Conservation (phyloP, 2,113 vertebrate genomes). For the Equus quagga region DNA sequence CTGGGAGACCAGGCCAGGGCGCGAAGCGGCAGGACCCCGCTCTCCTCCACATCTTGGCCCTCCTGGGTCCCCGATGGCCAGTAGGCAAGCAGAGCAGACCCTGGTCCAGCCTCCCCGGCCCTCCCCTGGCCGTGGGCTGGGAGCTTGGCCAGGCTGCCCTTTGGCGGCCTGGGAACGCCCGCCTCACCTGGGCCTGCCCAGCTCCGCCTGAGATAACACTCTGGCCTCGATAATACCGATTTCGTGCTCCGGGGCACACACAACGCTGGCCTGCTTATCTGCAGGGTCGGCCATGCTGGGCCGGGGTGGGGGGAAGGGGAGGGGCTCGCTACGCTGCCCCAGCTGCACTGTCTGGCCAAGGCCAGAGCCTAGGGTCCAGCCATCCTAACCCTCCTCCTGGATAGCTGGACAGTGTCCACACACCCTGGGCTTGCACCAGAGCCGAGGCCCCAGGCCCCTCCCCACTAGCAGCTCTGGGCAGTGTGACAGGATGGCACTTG, state of each 20-base stretch:
- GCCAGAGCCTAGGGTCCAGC: background rate
- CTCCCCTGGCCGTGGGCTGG: fast-evolving
- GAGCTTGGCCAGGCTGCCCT: background rate
- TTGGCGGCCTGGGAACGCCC: background rate
- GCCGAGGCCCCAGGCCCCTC: background rate
- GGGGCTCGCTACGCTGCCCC: fast-evolving
- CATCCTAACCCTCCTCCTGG: background rate
- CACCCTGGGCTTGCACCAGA: background rate
- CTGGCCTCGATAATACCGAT: conserved; percentile 45
- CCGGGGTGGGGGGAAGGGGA: fast-evolving
- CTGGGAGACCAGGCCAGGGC: too few species aligned
- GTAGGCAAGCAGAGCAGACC: background rate
- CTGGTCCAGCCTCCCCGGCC: fast-evolving
- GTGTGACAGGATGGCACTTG: fast-evolving
- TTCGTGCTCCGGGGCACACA: fast-evolving
- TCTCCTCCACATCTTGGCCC: background rate
- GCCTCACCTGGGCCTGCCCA: background rate
- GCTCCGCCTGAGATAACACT: conserved; percentile 76
- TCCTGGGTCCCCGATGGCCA: fast-evolving
- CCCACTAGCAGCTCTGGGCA: background rate
- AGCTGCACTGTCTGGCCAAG: background rate
- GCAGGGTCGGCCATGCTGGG: fast-evolving
- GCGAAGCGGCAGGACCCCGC: fast-evolving
- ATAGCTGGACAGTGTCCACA: fast-evolving
- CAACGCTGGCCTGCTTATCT: background rate